These are phyloP conservation scores for Tauraco hartlaubi DNA, from an alignment of 2,797 vertebrate genomes.

Conservation along the genomic window DNA sequence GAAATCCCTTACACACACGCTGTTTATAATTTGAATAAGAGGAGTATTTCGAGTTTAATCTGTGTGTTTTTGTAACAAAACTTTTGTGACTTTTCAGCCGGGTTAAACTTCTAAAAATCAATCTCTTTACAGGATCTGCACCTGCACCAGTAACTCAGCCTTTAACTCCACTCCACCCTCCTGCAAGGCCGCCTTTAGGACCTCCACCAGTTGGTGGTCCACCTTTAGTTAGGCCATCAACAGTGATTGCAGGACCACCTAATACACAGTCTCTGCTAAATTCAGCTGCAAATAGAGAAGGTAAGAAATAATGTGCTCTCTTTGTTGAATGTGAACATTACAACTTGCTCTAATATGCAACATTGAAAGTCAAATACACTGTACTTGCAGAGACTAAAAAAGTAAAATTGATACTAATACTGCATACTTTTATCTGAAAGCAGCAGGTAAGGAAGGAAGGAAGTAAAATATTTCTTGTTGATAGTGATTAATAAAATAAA, in stretches of 20 bases:
- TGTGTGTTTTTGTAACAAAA: neutral
- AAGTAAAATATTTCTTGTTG: neutral
- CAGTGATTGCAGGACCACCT: slow-evolving; percentile 74
- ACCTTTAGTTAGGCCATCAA: slow-evolving; percentile 75
- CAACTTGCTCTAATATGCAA: neutral
- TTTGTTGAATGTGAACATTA: neutral
- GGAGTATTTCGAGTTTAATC: neutral
- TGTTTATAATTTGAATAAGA: neutral
- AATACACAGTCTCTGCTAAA: slow-evolving; percentile 65
- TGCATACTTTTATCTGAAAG: neutral
- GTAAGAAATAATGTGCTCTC: slow-evolving; percentile 70
- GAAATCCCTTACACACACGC: neutral
- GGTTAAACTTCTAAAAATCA: slow-evolving; percentile 9
- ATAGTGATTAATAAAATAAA: neutral
- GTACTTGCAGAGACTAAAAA: neutral
- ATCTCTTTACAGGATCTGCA: slow-evolving; percentile 78
- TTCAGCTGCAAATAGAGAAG: slow-evolving; percentile 78
- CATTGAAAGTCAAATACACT: neutral
- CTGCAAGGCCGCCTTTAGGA: slow-evolving; percentile 77
- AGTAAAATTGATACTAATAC: neutral
- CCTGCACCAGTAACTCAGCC: slow-evolving; percentile 81
- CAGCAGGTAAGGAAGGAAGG: neutral
- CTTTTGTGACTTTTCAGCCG: neutral
- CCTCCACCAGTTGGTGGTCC: slow-evolving; percentile 78
- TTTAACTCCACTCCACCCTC: slow-evolving; percentile 81